Conservation (phyloP, 2,797 vertebrate genomes). For the Hyperoplus lanceolatus region DNA sequence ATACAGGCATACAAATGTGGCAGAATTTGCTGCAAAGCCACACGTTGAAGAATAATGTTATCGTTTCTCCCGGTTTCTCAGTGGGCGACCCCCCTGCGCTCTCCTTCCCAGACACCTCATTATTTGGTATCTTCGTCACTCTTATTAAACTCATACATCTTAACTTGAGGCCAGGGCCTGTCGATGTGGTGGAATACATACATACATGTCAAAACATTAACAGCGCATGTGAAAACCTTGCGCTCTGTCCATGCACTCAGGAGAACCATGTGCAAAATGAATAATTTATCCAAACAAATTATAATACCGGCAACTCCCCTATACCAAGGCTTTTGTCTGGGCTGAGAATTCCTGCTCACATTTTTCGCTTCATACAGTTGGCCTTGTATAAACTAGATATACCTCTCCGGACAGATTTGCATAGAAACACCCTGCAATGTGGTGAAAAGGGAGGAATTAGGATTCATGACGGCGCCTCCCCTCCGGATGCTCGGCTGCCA, state of each 20-base stretch:
- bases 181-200: constrained; percentile 69
- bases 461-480: constrained; percentile 81
- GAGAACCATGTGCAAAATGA: constrained; percentile 78
- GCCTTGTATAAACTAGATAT: constrained; percentile 78
- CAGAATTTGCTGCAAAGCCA: constrained; percentile 29
- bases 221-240: constrained; percentile 52
- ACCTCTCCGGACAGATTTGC: constrained; percentile 81
- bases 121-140: constrained; percentile 79
- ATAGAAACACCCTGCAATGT: constrained; percentile 81
- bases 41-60: constrained; percentile 47
- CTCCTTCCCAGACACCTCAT: constrained; percentile 71
- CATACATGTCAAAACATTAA: constrained; percentile 78
- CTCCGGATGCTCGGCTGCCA: constrained; percentile 78
- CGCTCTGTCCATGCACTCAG: constrained; percentile 64
- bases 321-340: constrained; percentile 77
- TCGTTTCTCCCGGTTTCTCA: constrained; percentile 38
- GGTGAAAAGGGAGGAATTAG: constrained; percentile 83
- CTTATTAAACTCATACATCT: constrained; percentile 83
- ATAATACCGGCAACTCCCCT: constrained; percentile 70
- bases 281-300: constrained; percentile 83
- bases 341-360: constrained; percentile 67
- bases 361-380: constrained; percentile 75
- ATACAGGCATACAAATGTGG: constrained; percentile 31
- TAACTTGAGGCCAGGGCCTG: constrained; percentile 67
- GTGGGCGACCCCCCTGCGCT: constrained; percentile 47